phyloP scores from a whole-genome alignment of 1,140 invertebrate genomes.

The Temnothorax nylanderi region DNA sequence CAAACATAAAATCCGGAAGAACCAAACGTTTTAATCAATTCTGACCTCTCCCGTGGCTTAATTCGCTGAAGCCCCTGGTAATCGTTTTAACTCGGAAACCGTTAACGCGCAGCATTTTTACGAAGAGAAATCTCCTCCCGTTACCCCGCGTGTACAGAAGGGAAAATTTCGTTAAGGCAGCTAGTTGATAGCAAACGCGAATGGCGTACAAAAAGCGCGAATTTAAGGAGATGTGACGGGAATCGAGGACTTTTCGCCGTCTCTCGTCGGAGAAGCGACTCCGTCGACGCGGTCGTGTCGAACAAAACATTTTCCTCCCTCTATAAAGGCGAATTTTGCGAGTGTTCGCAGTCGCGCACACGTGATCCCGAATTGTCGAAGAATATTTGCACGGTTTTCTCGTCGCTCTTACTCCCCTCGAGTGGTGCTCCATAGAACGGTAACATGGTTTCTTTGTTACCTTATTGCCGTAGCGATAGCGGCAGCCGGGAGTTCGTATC shows the following conservation, averaged over 20 bases:
- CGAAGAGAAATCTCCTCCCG: background rate
- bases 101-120: slow-evolving; percentile 13
- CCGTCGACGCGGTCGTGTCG: background rate
- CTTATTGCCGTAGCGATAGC: slow-evolving; percentile 35
- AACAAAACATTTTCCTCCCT: background rate
- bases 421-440: slow-evolving; percentile 4
- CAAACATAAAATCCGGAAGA: background rate
- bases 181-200: background rate
- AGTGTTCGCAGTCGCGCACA: background rate
- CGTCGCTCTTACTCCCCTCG: background rate
- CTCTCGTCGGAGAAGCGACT: background rate
- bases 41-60: background rate
- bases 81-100: slow-evolving; percentile 2
- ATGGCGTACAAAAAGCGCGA: background rate
- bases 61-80: slow-evolving; percentile 1
- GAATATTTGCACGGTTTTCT: slow-evolving; percentile 24
- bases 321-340: background rate
- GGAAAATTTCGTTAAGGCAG: background rate
- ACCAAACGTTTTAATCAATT: slow-evolving; percentile 3
- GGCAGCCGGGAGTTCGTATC: slow-evolving; percentile 29
- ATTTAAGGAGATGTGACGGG: background rate
- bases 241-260: background rate
- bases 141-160: background rate
- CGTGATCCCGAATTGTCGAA: background rate
- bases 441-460: slow-evolving; percentile 52